A percentile compares a stretch with the other conserved stretches of the same genome.
Evolutionary conservation across 2,888 invertebrate species (phyloP).

Genomic region (Silvanus unidentatus): DNA sequence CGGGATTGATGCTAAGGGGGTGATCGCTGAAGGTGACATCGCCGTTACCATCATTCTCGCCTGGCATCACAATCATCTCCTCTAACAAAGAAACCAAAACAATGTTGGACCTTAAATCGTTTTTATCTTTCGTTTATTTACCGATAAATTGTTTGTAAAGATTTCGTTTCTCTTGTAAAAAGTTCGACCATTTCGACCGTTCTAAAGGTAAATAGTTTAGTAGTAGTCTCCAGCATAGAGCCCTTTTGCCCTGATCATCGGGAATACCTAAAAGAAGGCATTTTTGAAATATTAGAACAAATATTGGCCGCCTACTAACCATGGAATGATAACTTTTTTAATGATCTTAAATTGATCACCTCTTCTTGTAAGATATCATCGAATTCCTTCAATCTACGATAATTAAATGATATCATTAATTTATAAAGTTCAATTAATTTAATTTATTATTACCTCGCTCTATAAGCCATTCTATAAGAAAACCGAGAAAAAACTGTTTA

Average conservation of each 20-base stretch:
- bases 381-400: constrained; percentile 71
- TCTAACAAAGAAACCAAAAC: no score
- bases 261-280: constrained; percentile 87
- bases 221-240: constrained; percentile 83
- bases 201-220: constrained; percentile 77
- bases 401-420: constrained; percentile 6
- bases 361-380: constrained; percentile 66
- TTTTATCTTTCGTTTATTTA: constrained; percentile 38
- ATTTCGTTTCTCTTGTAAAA: constrained; percentile 67
- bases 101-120: constrained; percentile 9
- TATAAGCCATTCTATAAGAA: constrained; percentile 46
- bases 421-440: constrained; percentile 11
- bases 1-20: constrained; percentile 91
- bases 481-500: constrained; percentile 54
- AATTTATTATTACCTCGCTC: constrained; percentile 35
- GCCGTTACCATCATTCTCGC: constrained; percentile 53
- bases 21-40: constrained; percentile 68
- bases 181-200: constrained; percentile 60
- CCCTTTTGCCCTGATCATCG: constrained; percentile 75
- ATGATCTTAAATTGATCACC: constrained; percentile 61
- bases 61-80: constrained; percentile 84
- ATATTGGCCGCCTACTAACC: constrained; percentile 52
- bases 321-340: constrained; percentile 71
- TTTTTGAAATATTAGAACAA: not conserved
- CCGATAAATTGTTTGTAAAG: constrained; percentile 78